Conservation (phyloP, 2,797 vertebrate species). For the Rallus crepitans region DNA sequence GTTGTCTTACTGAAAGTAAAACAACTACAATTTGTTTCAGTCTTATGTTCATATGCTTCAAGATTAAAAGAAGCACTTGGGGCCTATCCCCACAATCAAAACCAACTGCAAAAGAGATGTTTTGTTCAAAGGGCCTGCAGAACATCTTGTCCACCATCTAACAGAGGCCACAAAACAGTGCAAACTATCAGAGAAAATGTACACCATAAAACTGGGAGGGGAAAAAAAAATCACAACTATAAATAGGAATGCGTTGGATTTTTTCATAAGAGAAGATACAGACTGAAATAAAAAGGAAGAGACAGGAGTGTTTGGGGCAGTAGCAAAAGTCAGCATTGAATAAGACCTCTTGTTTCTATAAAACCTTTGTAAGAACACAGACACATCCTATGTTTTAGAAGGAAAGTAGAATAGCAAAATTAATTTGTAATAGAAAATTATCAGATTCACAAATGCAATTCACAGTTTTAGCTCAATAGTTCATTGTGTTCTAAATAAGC, state of each 20-base stretch:
- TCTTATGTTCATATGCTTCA: background rate
- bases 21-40: fast-evolving
- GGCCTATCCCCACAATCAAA: background rate
- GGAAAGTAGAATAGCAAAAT: background rate
- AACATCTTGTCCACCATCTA: background rate
- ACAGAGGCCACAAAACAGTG: background rate
- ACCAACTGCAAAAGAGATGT: background rate
- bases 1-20: background rate
- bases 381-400: background rate
- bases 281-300: background rate
- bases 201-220: background rate
- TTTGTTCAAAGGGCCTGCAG: background rate
- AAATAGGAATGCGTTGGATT: background rate
- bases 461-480: background rate
- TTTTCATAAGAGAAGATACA: background rate
- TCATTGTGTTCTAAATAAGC: background rate
- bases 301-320: background rate
- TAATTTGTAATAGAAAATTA: background rate
- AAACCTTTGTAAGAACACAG: background rate
- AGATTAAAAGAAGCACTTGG: background rate
- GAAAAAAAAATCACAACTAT: background rate
- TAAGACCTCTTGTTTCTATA: background rate
- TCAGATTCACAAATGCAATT: background rate
- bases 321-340: background rate
- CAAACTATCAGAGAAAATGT: background rate